A percentile compares a stretch with the other conserved stretches of the same genome.
Evolutionary conservation across 2,888 invertebrate species (phyloP).

Genomic region (Neoaliturus tenellus): DNA sequence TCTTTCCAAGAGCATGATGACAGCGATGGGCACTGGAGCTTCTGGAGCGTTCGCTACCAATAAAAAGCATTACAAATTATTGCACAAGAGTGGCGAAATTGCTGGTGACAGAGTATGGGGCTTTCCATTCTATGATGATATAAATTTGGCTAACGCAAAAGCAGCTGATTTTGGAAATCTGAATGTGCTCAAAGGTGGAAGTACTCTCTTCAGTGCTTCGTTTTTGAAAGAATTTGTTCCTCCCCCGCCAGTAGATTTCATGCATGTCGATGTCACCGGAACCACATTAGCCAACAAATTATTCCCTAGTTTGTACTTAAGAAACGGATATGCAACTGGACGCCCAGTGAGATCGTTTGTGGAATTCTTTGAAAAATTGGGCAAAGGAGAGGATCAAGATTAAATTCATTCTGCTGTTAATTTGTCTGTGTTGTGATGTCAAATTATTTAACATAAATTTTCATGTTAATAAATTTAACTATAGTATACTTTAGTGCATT

Average conservation of each 20-base stretch:
- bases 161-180: conserved; percentile 39
- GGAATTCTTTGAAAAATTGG: not conserved
- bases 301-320: not conserved
- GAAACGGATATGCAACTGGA: conserved; percentile 16
- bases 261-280: conserved; percentile 27
- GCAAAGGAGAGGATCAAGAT: conserved; percentile 5
- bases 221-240: conserved; percentile 38
- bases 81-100: conserved; percentile 75
- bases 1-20: conserved; percentile 75
- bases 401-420: not conserved
- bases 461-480: no score
- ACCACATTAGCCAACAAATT: not conserved
- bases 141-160: conserved; percentile 16
- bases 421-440: no score
- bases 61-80: conserved; percentile 73
- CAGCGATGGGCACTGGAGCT: conserved; percentile 76
- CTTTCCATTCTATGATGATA: conserved; percentile 73
- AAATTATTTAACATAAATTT: no score
- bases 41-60: conserved; percentile 78
- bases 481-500: no score
- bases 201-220: conserved; percentile 34
- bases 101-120: conserved; percentile 80
- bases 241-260: conserved; percentile 22
- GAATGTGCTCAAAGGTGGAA: conserved; percentile 5
- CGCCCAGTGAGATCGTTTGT: conserved; percentile 1